phyloP scores from a whole-genome alignment of 2,113 vertebrate genomes.

The Montifringilla adamsi region DNA sequence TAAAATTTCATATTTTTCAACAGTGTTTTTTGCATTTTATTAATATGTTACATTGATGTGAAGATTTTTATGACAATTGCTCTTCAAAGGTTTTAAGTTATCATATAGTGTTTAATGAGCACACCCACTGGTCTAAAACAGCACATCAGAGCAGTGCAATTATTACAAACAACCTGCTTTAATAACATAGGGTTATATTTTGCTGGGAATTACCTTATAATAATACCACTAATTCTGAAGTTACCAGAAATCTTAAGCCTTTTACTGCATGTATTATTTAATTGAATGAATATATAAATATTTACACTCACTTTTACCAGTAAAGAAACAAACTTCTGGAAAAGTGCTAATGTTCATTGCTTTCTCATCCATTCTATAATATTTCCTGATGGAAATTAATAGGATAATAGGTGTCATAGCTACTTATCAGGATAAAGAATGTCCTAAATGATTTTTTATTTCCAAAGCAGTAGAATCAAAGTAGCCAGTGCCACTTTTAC shows the following conservation, averaged over 20 bases:
- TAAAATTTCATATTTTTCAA: background rate
- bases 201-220: background rate
- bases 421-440: background rate
- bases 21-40: background rate
- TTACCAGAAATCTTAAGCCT: background rate
- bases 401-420: background rate
- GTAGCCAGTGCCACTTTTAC: background rate
- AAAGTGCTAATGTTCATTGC: background rate
- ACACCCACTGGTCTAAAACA: background rate
- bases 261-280: background rate
- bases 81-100: background rate
- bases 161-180: background rate
- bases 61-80: background rate
- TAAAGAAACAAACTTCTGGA: background rate
- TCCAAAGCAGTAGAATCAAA: background rate
- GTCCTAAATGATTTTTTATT: background rate
- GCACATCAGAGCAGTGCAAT: background rate
- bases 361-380: background rate
- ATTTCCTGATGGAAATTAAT: background rate
- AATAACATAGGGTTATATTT: background rate
- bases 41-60: background rate
- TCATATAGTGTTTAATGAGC: background rate
- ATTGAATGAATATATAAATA: background rate
- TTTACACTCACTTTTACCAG: background rate
- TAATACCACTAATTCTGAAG: background rate